Conservation (phyloP, 2,113 vertebrate species). For the Silurus meridionalis region DNA sequence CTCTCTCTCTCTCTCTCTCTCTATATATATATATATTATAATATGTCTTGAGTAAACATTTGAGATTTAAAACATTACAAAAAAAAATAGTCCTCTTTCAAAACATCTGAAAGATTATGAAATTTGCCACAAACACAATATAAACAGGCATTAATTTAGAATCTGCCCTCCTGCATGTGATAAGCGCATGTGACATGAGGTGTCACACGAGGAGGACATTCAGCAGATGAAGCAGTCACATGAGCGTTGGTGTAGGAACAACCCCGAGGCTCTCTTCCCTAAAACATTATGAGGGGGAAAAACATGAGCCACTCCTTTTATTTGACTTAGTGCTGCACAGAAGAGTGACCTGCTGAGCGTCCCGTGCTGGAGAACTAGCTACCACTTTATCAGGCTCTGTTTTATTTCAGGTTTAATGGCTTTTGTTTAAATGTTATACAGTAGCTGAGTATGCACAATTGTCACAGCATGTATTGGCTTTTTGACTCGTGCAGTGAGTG, state of each 20-base stretch:
- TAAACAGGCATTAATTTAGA: conserved; percentile 61
- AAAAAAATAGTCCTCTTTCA: not conserved
- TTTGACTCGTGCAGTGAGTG: not conserved
- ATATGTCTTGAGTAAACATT: not conserved
- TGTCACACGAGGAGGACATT: conserved; percentile 59
- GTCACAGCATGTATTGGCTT: conserved; percentile 5
- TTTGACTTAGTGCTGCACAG: conserved; percentile 26
- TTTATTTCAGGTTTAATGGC: not conserved
- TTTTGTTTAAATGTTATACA: not conserved
- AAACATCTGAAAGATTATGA: not conserved
- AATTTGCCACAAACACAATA: conserved; percentile 14
- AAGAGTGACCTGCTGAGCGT: not conserved
- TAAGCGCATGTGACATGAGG: conserved; percentile 71
- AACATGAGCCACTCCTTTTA: conserved; percentile 16
- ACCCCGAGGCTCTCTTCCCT: conserved; percentile 35
- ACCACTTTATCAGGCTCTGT: not conserved
- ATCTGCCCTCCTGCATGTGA: conserved; percentile 56
- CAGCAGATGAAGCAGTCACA: conserved; percentile 63
- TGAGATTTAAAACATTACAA: not conserved
- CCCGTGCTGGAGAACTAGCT: not conserved
- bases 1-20: too few species aligned
- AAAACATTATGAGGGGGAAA: conserved; percentile 26
- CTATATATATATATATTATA: too few species aligned
- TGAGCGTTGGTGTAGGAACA: conserved; percentile 57
- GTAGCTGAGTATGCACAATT: not conserved